Conservation (phyloP, 2,113 vertebrate genomes). For the Gallinago media region DNA sequence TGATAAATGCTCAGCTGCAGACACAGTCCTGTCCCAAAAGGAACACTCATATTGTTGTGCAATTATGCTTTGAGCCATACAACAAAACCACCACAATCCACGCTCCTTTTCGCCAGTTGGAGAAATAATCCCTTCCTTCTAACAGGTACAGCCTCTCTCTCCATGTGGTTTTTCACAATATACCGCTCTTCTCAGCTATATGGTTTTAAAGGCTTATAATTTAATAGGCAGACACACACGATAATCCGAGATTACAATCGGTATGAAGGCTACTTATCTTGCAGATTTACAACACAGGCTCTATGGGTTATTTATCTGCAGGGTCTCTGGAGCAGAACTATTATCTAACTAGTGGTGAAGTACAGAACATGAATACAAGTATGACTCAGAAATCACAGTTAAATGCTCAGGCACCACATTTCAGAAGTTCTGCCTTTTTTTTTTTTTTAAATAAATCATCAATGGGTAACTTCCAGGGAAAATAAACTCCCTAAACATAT, state of each 20-base stretch:
- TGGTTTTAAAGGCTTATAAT: conserved; percentile 59
- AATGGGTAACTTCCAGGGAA: neutral
- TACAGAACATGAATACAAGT: neutral
- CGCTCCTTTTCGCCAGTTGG: neutral
- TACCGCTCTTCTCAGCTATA: conserved; percentile 42
- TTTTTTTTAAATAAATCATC: neutral
- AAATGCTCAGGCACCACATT: neutral
- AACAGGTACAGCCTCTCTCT: neutral
- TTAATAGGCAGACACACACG: conserved; percentile 28
- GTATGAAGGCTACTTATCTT: conserved; percentile 48
- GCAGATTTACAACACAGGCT: conserved; percentile 23
- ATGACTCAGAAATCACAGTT: neutral
- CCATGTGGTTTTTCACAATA: conserved; percentile 17
- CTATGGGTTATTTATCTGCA: conserved; percentile 1
- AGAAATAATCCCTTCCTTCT: conserved; percentile 49
- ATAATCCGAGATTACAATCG: conserved; percentile 42
- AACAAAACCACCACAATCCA: neutral
- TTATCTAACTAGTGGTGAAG: neutral
- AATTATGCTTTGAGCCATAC: neutral
- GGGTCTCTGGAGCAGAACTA: neutral
- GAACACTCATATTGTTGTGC: neutral
- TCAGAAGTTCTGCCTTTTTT: neutral
- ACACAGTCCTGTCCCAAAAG: conserved; percentile 2
- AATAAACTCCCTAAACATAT: neutral
- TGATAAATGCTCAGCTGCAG: neutral